phyloP scores from a whole-genome alignment of 2,888 invertebrate genomes.

The Dysmachus trigonus region DNA sequence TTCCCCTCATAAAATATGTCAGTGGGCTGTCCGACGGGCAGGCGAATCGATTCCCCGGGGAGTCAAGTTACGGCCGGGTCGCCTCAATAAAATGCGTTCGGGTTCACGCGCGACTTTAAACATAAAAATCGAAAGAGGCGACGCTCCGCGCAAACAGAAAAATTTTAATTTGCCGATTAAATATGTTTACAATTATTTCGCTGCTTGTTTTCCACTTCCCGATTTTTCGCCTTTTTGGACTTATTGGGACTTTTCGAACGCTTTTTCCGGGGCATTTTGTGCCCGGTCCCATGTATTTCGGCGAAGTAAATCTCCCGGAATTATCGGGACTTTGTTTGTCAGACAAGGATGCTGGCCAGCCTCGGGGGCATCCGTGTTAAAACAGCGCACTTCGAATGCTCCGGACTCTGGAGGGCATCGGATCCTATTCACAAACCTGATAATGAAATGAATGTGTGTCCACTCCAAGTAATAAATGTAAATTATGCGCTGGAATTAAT shows the following conservation, averaged over 20 bases:
- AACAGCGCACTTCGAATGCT: constrained; percentile 1
- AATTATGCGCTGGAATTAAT: constrained; percentile 27
- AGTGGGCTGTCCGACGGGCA: constrained; percentile 26
- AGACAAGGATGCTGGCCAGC: constrained; percentile 12
- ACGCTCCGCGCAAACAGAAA: constrained; percentile 23
- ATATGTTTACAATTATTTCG: constrained; percentile 43
- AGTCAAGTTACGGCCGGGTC: not conserved
- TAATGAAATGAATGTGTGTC: constrained; percentile 35
- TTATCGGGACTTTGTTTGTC: constrained; percentile 49
- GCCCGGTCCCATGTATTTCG: constrained; percentile 18
- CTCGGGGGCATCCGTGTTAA: not conserved
- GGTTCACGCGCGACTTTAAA: constrained; percentile 6
- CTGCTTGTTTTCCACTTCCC: constrained; percentile 18
- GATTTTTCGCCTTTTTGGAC: not conserved
- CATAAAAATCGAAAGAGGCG: constrained; percentile 12
- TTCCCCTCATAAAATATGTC: constrained; percentile 37
- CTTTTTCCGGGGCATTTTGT: not conserved
- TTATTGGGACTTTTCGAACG: not conserved
- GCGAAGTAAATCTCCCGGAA: constrained; percentile 47
- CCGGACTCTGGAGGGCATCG: not conserved
- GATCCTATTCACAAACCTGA: constrained; percentile 37
- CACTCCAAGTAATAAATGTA: constrained; percentile 36
- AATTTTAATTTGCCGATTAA: constrained; percentile 42
- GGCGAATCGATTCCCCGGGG: constrained; percentile 10
- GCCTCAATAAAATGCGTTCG: constrained; percentile 10